A percentile compares a stretch with the other conserved stretches of the same genome.
phyloP scores from a whole-genome alignment of 1,140 invertebrate species.

The Dendroctonus valens region DNA sequence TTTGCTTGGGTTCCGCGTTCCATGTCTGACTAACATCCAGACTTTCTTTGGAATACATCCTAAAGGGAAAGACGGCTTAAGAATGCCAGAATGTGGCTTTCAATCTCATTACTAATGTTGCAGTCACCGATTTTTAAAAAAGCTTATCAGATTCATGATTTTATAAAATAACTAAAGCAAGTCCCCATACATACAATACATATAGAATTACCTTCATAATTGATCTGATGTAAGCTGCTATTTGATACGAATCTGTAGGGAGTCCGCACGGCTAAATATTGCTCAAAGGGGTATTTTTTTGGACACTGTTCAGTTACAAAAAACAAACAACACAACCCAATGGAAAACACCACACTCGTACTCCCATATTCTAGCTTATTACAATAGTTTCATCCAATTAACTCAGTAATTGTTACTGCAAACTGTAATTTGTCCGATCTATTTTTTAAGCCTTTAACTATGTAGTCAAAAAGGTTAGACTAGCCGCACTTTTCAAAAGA shows the following conservation, averaged over 20 bases:
- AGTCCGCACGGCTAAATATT: conserved; percentile 57
- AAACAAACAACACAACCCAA: neutral
- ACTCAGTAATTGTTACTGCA: too few relatives aligned
- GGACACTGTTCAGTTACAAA: conserved; percentile 19
- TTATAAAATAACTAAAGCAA: too few relatives aligned
- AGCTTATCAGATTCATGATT: too few relatives aligned
- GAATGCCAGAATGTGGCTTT: too few relatives aligned
- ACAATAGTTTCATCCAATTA: too few relatives aligned
- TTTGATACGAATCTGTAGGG: conserved; percentile 64
- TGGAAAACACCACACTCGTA: too few relatives aligned
- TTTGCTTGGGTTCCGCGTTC: conserved; percentile 62
- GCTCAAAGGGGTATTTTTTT: conserved; percentile 39
- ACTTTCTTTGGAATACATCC: conserved; percentile 62
- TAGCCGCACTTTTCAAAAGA: too few relatives aligned
- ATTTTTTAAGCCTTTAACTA: too few relatives aligned
- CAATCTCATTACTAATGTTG: conserved; percentile 6
- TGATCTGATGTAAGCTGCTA: conserved; percentile 53
- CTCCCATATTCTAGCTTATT: too few relatives aligned
- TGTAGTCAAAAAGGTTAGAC: too few relatives aligned
- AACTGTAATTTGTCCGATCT: too few relatives aligned
- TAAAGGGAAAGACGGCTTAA: conserved; percentile 36
- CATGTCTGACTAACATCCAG: conserved; percentile 68
- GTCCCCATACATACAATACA: too few relatives aligned
- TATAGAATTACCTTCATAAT: conserved; percentile 54
- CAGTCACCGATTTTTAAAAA: neutral